Evolutionary conservation across 2,113 vertebrate genomes (phyloP).

Genomic region (Crocuta crocuta): DNA sequence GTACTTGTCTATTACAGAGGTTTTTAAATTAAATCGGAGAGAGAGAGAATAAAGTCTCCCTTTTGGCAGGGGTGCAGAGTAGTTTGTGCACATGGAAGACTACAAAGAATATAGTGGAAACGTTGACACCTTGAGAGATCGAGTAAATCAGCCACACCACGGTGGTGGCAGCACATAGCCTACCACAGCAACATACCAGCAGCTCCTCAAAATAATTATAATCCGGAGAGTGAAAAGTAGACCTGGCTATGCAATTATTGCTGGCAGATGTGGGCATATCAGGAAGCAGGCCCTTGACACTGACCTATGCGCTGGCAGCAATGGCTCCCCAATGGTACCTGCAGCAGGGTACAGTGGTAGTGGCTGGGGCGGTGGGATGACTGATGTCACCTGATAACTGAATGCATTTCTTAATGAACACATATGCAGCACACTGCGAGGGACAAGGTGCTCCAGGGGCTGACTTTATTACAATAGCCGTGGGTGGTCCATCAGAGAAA

Average conservation of each 20-base stretch:
- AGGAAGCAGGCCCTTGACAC: neutral
- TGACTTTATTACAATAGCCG: neutral
- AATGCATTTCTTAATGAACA: neutral
- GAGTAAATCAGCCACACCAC: neutral
- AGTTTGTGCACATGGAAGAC: neutral
- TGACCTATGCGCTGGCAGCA: neutral
- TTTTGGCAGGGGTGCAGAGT: neutral
- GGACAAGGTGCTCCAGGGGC: neutral
- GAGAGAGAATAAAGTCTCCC: neutral
- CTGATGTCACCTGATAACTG: neutral
- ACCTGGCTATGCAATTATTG: accelerated
- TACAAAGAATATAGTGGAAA: neutral
- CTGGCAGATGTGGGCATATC: no score
- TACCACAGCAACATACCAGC: no score
- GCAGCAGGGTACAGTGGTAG: neutral
- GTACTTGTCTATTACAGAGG: neutral
- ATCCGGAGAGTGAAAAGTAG: neutral
- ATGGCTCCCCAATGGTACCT: neutral
- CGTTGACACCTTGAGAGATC: neutral
- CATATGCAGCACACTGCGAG: neutral
- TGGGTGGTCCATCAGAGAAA: neutral
- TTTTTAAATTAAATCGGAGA: neutral
- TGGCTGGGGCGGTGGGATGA: neutral
- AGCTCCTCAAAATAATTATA: neutral
- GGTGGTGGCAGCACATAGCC: neutral